Conservation (phyloP, 2,888 invertebrate genomes). For the Syritta pipiens region DNA sequence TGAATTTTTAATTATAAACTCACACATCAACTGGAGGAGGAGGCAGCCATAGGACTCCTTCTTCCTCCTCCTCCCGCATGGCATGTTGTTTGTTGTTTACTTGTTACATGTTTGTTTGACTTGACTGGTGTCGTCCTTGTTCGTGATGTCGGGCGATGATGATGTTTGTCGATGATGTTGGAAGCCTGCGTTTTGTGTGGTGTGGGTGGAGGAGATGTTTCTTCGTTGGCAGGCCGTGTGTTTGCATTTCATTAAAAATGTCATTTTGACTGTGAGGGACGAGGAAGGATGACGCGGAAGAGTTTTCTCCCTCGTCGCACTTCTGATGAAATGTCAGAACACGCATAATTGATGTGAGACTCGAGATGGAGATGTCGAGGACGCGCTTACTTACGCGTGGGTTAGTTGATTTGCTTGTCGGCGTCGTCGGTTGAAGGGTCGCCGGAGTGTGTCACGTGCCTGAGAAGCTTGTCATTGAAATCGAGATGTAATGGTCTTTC, state of each 20-base stretch:
- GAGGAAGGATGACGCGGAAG: slow-evolving; percentile 33
- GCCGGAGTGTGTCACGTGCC: too few relatives aligned
- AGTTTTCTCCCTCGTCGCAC: too few relatives aligned
- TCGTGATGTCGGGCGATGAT: too few relatives aligned
- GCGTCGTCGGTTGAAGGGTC: too few relatives aligned
- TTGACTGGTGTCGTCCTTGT: slow-evolving; percentile 61
- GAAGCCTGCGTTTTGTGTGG: slow-evolving; percentile 45
- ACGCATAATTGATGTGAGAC: slow-evolving; percentile 41
- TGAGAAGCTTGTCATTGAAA: too few relatives aligned
- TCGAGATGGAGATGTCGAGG: background rate
- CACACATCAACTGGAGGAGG: slow-evolving; percentile 31
- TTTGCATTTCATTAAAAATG: slow-evolving; percentile 69
- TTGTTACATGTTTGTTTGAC: slow-evolving; percentile 69
- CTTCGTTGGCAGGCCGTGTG: slow-evolving; percentile 55
- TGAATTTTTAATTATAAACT: slow-evolving; percentile 70
- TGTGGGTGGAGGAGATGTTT: slow-evolving; percentile 5
- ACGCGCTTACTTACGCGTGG: slow-evolving; percentile 11
- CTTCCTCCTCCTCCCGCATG: too few relatives aligned
- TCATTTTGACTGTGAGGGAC: slow-evolving; percentile 31
- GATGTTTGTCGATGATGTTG: slow-evolving; percentile 56
- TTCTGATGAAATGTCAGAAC: slow-evolving; percentile 43
- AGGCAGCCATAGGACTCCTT: background rate
- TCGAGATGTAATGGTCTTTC: too few relatives aligned
- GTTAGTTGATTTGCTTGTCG: slow-evolving; percentile 19
- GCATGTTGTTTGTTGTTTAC: slow-evolving; percentile 57